A percentile compares a stretch with the other conserved stretches of the same genome.
Conservation (phyloP, 2,797 vertebrate genomes). For the Tokudaia muenninki region DNA sequence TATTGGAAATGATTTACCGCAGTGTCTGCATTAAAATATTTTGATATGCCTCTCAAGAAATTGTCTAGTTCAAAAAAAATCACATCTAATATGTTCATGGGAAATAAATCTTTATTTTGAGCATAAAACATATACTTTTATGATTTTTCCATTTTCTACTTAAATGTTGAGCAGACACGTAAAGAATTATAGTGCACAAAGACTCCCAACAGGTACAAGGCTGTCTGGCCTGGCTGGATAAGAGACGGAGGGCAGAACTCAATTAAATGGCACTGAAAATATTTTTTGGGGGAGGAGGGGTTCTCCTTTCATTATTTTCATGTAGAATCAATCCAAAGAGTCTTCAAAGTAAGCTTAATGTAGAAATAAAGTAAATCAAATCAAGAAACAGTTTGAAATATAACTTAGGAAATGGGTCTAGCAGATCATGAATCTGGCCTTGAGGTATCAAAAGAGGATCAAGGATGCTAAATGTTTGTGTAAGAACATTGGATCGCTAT, state of each 20-base stretch:
- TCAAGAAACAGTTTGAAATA: slow-evolving; percentile 35
- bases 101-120: slow-evolving; percentile 68
- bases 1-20: slow-evolving; percentile 61
- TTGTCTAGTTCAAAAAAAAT: slow-evolving; percentile 65
- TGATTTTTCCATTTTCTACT: slow-evolving; percentile 58
- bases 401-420: not conserved
- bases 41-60: slow-evolving; percentile 71
- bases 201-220: not conserved
- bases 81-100: slow-evolving; percentile 44
- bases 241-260: not conserved
- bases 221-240: not conserved
- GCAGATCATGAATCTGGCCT: not conserved
- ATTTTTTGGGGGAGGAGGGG: not conserved
- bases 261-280: not conserved
- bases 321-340: slow-evolving; percentile 50
- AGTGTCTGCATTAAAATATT: slow-evolving; percentile 60
- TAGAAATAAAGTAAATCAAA: slow-evolving; percentile 58
- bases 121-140: slow-evolving; percentile 41
- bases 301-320: slow-evolving; percentile 3
- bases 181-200: slow-evolving; percentile 44
- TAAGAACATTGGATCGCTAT: not conserved
- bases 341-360: not conserved
- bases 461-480: not conserved
- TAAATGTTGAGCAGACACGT: slow-evolving; percentile 54
- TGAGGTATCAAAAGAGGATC: not conserved